A percentile compares a stretch with the other conserved stretches of the same genome.
Conservation (phyloP, 2,797 vertebrate species). For the Euphonia xanthogaster region DNA sequence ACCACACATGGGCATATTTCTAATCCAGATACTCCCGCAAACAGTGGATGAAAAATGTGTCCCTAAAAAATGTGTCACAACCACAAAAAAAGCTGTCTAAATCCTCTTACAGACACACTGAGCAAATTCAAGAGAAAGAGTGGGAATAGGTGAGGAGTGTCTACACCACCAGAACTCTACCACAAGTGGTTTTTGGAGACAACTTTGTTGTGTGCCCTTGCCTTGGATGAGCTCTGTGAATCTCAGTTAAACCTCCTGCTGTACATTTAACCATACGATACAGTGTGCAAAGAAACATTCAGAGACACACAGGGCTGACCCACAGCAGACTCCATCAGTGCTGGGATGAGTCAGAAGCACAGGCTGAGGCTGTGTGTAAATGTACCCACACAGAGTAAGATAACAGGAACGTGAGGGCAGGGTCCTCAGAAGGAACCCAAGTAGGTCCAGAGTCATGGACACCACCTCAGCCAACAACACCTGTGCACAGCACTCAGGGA, state of each 20-base stretch:
- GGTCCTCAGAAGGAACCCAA: accelerated
- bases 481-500: background rate
- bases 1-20: accelerated
- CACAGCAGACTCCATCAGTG: background rate
- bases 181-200: background rate
- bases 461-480: background rate
- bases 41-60: accelerated
- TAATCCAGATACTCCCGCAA: background rate
- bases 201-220: background rate
- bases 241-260: background rate
- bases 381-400: background rate
- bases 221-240: background rate
- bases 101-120: background rate
- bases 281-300: accelerated
- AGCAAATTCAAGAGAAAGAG: background rate
- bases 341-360: background rate
- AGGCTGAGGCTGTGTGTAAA: background rate
- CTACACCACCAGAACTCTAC: background rate
- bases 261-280: accelerated
- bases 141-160: background rate
- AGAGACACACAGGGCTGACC: background rate
- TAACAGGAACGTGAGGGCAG: background rate
- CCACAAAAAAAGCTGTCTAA: background rate
- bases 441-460: background rate
- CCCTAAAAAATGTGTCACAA: background rate